Evolutionary conservation across 2,113 vertebrate genomes (phyloP).

Genomic region (Electrona antarctica): DNA sequence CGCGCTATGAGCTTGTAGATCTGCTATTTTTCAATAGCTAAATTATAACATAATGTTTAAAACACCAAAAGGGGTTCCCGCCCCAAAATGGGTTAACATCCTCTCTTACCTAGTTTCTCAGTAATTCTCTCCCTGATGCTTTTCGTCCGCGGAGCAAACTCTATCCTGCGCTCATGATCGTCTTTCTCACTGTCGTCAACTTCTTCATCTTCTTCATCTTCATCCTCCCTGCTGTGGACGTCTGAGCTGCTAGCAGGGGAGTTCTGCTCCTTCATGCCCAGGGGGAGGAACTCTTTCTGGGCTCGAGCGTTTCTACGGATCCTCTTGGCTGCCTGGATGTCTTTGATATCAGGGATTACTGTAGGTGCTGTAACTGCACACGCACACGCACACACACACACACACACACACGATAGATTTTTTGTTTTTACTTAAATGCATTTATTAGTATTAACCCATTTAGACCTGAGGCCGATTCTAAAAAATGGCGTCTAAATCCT

Average conservation of each 20-base stretch:
- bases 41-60: too few relatives aligned
- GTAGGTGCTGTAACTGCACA: slow-evolving; percentile 16
- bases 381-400: slow-evolving; percentile 36
- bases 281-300: slow-evolving; percentile 82
- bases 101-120: slow-evolving; percentile 83
- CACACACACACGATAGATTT: too few relatives aligned
- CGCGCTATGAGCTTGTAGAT: too few relatives aligned
- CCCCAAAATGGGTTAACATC: too few relatives aligned
- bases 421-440: too few relatives aligned
- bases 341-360: slow-evolving; percentile 80
- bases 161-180: slow-evolving; percentile 81
- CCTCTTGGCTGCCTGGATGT: slow-evolving; percentile 79
- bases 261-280: slow-evolving; percentile 63
- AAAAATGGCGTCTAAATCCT: too few relatives aligned
- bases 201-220: slow-evolving; percentile 40
- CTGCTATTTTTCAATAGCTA: too few relatives aligned
- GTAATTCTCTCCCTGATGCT: slow-evolving; percentile 85
- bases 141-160: slow-evolving; percentile 83
- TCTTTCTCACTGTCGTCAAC: slow-evolving; percentile 77
- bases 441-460: too few relatives aligned
- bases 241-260: slow-evolving; percentile 55
- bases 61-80: too few relatives aligned
- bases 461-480: too few relatives aligned
- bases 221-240: slow-evolving; percentile 56
- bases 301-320: slow-evolving; percentile 74